Evolutionary conservation across 1,140 invertebrate species (phyloP).

Genomic region (Bombus fervidus): DNA sequence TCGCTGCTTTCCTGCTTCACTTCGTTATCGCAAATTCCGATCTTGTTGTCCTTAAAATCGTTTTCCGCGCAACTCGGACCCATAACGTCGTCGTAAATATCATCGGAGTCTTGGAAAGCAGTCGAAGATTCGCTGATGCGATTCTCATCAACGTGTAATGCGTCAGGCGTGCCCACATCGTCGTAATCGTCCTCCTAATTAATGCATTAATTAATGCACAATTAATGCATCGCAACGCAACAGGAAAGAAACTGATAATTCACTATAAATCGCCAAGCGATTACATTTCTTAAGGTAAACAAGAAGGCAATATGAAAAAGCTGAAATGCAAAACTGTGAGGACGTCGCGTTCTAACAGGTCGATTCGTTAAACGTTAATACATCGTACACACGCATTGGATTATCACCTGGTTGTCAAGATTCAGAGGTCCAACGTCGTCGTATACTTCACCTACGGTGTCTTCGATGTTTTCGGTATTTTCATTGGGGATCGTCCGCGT

Average conservation of each 20-base stretch:
- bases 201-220: too few relatives aligned
- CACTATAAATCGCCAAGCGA: too few relatives aligned
- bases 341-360: background rate
- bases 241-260: too few relatives aligned
- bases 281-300: too few relatives aligned
- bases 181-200: constrained; percentile 70
- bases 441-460: constrained; percentile 39
- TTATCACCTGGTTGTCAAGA: constrained; percentile 38
- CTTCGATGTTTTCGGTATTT: constrained; percentile 30
- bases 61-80: background rate
- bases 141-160: background rate
- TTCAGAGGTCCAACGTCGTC: constrained; percentile 64
- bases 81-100: constrained; percentile 76
- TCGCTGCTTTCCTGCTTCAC: constrained; percentile 31
- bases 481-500: background rate
- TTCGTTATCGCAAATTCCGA: background rate
- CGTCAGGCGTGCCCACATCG: constrained; percentile 65
- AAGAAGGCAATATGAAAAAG: too few relatives aligned
- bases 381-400: background rate
- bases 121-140: background rate
- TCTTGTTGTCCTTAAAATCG: too few relatives aligned
- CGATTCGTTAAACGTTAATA: background rate
- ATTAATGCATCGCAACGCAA: too few relatives aligned
- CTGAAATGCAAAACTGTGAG: too few relatives aligned
- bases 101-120: constrained; percentile 29